A percentile compares a stretch with the other conserved stretches of the same genome.
Evolutionary conservation across 2,888 invertebrate genomes (phyloP).

Genomic region (Tetropium fuscum): DNA sequence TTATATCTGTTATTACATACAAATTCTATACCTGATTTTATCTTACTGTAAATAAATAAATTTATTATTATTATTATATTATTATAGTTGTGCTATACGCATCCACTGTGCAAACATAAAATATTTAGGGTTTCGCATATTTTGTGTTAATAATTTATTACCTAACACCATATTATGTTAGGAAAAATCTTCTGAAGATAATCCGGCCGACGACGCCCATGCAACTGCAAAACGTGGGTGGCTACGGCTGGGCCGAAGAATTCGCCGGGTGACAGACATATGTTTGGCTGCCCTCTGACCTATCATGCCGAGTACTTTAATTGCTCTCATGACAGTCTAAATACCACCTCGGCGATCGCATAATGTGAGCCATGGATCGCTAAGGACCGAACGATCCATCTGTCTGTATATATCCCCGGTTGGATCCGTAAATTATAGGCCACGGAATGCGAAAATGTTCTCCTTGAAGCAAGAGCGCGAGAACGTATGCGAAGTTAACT

Average conservation of each 20-base stretch:
- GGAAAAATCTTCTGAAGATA: too few relatives aligned
- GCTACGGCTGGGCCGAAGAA: conserved; percentile 2
- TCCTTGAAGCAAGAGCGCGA: conserved; percentile 9
- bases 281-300: conserved; percentile 53
- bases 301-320: conserved; percentile 55
- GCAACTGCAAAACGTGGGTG: conserved; percentile 13
- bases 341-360: conserved; percentile 49
- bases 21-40: too few relatives aligned
- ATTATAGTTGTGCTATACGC: too few relatives aligned
- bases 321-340: conserved; percentile 58
- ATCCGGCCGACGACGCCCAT: neutral
- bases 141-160: too few relatives aligned
- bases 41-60: too few relatives aligned
- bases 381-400: conserved; percentile 46
- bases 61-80: too few relatives aligned
- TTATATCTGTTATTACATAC: too few relatives aligned
- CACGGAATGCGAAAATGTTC: conserved; percentile 24
- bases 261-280: conserved; percentile 24
- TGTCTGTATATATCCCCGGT: conserved; percentile 25
- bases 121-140: too few relatives aligned
- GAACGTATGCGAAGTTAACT: conserved; percentile 8
- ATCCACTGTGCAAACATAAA: too few relatives aligned
- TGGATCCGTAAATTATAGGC: conserved; percentile 39
- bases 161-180: too few relatives aligned
- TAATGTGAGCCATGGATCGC: conserved; percentile 52